Evolutionary conservation across 1,140 invertebrate genomes (phyloP), one percentile per base, ranked within the genome.

Genomic region (Drosophila lini): DNA sequence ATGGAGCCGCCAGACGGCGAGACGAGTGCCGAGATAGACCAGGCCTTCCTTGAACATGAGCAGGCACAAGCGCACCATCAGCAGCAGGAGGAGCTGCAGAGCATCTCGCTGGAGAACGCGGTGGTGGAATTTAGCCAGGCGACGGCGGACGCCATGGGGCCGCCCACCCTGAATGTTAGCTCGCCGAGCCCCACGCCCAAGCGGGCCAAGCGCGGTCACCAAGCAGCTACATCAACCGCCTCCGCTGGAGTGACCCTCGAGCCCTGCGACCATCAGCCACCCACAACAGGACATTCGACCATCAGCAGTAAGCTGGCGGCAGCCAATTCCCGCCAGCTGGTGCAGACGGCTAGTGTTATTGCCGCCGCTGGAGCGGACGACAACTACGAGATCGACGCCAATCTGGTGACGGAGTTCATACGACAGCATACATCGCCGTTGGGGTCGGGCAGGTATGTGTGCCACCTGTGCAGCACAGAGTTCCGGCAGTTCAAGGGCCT

Each of bases 401-500:
- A 92, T 71, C 68, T 92, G 15, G 81, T 91, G 8, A 91, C 90
- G 0, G 92, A 92, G 62, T 92, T 92, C 55, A 91, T 92, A 31
- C 71, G 71, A 2, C 80, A 84, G 45, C 92, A 92, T 57, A 92
- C 91, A 5, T 88, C 80, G 2, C 77, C 81, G 5, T 59, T 91
- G 19, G 78, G 80, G 0, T 93, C 94, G 0, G 94, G 94, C 0
- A 81, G 94, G 0, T 94, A 94, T 60, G 92, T 94, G 0, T 94
- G 94, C 70, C 94, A 94, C 68, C 85, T 94, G 7, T 94, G 94
- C 80, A 94, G 93, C 42, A 94, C 94, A 47, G 94, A 94, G 82
- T 94, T 94, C 75, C 94, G 94, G 53, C 93, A 94, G 61, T 93
- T 93, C 6, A 92, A 94, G 40, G 94, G 94, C 90, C 85, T 94